These are phyloP conservation scores for Acleris cristana DNA, from an alignment of 2,888 invertebrate species.

Conservation along the genomic window DNA sequence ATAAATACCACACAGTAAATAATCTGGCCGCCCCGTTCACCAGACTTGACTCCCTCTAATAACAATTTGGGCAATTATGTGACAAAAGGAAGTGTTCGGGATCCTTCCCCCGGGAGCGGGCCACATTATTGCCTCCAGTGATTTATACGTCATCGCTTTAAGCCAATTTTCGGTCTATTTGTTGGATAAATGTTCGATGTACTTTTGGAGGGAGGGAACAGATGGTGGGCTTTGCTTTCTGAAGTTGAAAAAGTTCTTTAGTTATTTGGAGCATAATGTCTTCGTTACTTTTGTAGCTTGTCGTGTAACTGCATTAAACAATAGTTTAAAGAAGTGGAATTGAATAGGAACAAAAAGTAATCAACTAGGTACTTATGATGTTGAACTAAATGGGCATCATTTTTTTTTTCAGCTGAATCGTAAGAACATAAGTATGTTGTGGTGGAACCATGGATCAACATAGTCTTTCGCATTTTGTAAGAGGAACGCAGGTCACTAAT, in stretches of 20 bases:
- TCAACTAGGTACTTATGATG: no score
- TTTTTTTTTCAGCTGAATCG: no score
- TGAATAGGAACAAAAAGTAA: no score
- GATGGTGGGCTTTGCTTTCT: conserved; percentile 12
- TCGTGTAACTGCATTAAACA: not conserved
- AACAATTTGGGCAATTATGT: conserved; percentile 83
- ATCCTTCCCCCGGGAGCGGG: conserved; percentile 60
- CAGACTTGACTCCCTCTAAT: conserved; percentile 83
- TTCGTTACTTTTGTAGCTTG: not conserved
- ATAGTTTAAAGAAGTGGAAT: no score
- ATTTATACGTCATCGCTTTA: conserved; percentile 69
- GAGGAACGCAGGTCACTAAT: no score
- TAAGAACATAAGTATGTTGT: no score
- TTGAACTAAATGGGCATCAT: no score
- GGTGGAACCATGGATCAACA: no score
- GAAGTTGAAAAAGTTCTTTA: not conserved
- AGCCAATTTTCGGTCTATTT: conserved; percentile 56
- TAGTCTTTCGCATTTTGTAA: no score
- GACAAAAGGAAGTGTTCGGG: conserved; percentile 80
- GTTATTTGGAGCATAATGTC: no score
- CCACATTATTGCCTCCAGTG: conserved; percentile 79
- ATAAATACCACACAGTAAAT: conserved; percentile 61
- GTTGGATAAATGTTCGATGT: conserved; percentile 31
- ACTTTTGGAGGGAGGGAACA: conserved; percentile 13
- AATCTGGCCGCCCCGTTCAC: conserved; percentile 58